Evolutionary conservation across 1,140 invertebrate species (phyloP), one percentile per base, ranked within the genome.

Genomic region (Hylaeus volcanicus): DNA sequence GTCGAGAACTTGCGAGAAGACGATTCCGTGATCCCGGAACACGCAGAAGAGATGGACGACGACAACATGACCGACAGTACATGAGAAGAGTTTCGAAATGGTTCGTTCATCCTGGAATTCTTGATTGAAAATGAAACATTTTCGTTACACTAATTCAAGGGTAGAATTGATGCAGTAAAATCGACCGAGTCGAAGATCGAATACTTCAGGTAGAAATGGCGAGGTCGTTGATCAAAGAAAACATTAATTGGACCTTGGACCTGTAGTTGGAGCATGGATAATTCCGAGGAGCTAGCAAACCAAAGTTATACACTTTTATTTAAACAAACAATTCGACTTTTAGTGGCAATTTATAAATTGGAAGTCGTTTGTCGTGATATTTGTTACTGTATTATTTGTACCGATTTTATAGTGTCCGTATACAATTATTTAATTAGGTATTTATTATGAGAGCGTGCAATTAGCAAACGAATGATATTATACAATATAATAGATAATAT

Each of bases 401-500:
- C 41, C 14, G 3, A 61, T n/a, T 72, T 80, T 76, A 58, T 68
- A 5, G 41, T 41, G 53, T 41, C 58, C 70, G 45, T 81, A 74
- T 56, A n/a, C 39, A 5, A 69, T 63, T 81, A 80, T 75, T 85
- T 81, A 72, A 82, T 78, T 26, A 12, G 65, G 48, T 79, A 85
- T 85, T 79, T 65, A 78, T 79, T 26, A 8, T 15, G 79, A 39
- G 1, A 58, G 71, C 39, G 86, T 87, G 86, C 83, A 86, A 88
- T 79, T 64, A 76, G 64, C 9, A 26, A 74, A 69, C 45, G 64
- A 85, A 43, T 86, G 63, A 79, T 88, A 88, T 86, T 80, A 76
- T 45, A 60, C 37, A 14, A 43, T 68, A 11, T 9, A 15, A 61
- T 80, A 76, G 41, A 56, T 26, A 14, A 43, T 68, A 11, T 9